A percentile compares a stretch with the other conserved stretches of the same genome.
These are phyloP conservation scores for Plectus sambesii DNA, from an alignment of 1,140 invertebrate genomes.

Conservation along the genomic window DNA sequence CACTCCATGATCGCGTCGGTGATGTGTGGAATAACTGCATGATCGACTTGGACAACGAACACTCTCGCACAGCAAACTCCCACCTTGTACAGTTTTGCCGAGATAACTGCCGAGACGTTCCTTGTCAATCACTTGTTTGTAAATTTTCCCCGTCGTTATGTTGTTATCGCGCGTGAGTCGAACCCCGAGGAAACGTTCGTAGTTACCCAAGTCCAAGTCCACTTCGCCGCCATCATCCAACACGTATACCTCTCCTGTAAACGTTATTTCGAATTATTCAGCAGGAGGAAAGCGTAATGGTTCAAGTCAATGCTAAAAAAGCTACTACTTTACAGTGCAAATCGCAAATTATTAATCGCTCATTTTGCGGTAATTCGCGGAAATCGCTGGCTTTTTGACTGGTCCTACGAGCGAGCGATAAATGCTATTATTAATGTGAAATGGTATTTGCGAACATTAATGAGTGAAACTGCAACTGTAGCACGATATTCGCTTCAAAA, in stretches of 20 bases:
- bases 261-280: slow-evolving; percentile 9
- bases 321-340: slow-evolving; percentile 3
- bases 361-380: too few species aligned
- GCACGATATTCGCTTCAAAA: slow-evolving; percentile 4
- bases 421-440: slow-evolving; percentile 13
- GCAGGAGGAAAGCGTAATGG: not conserved
- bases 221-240: slow-evolving; percentile 98
- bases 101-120: slow-evolving; percentile 88
- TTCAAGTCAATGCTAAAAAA: too few species aligned
- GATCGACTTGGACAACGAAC: slow-evolving; percentile 79
- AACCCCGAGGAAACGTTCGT: slow-evolving; percentile 91
- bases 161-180: slow-evolving; percentile 90
- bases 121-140: slow-evolving; percentile 53
- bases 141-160: slow-evolving; percentile 99
- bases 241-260: slow-evolving; percentile 91
- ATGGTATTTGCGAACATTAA: not conserved
- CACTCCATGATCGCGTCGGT: slow-evolving; percentile 97
- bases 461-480: not conserved
- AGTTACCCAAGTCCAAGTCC: slow-evolving; percentile 96
- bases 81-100: slow-evolving; percentile 95
- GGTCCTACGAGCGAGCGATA: not conserved
- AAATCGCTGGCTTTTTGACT: slow-evolving; percentile 1
- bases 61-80: slow-evolving; percentile 94
- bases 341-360: not conserved
- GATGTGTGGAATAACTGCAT: slow-evolving; percentile 90